A percentile compares a stretch with the other conserved stretches of the same genome.
Conservation (phyloP, 2,888 invertebrate species). For the Amphipyra berbera region DNA sequence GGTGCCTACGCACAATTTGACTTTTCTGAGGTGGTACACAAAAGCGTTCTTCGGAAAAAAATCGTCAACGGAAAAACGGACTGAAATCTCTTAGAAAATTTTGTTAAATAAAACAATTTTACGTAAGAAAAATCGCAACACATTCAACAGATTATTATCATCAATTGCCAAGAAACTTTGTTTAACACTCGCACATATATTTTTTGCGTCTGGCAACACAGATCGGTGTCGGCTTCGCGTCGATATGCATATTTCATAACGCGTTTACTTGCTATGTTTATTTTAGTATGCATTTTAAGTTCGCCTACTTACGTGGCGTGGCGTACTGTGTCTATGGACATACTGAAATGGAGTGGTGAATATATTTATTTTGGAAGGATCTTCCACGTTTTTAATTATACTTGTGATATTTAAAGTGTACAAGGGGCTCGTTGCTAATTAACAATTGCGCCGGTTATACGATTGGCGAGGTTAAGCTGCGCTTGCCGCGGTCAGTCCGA, state of each 20-base stretch:
- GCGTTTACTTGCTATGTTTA: conserved; percentile 51
- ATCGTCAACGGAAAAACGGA: neutral
- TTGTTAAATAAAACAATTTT: neutral
- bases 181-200: conserved; percentile 24
- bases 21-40: too few species aligned
- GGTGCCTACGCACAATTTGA: too few species aligned
- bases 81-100: neutral
- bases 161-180: conserved; percentile 25
- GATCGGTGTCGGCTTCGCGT: conserved; percentile 29
- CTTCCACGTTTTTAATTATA: neutral
- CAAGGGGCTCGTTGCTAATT: too few species aligned
- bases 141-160: conserved; percentile 26
- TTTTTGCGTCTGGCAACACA: conserved; percentile 36
- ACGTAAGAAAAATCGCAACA: conserved; percentile 9
- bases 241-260: conserved; percentile 54
- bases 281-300: conserved; percentile 54
- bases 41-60: too few species aligned
- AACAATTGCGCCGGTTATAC: too few species aligned
- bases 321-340: conserved; percentile 18
- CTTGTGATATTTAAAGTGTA: too few species aligned
- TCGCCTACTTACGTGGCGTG: conserved; percentile 16
- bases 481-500: too few species aligned
- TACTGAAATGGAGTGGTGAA: neutral
- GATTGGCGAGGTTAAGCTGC: too few species aligned
- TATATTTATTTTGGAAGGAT: neutral